Conservation (phyloP, 1,140 invertebrate species). For the Heliothis virescens region DNA sequence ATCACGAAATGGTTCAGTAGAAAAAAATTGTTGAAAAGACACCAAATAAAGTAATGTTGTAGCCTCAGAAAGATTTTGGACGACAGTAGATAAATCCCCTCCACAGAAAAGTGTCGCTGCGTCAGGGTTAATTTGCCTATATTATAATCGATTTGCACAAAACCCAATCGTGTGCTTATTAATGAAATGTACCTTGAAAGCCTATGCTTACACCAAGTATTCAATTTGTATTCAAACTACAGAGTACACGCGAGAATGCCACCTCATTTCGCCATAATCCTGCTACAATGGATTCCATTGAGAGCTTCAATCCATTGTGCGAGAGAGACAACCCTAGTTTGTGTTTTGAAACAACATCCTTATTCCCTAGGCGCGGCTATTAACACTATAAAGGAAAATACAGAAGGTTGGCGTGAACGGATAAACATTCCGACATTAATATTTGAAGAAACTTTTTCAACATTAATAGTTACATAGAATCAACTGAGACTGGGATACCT, state of each 20-base stretch:
- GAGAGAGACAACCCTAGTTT: conserved; percentile 25
- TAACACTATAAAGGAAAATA: neutral
- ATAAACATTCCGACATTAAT: neutral
- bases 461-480: no score
- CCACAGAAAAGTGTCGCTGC: no score
- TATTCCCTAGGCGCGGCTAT: conserved; percentile 34
- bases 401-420: neutral
- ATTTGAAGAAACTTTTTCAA: no score
- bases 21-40: conserved; percentile 4
- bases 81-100: no score
- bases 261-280: conserved; percentile 5
- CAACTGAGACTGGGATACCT: no score
- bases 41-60: neutral
- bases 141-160: neutral
- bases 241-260: neutral
- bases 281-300: conserved; percentile 11
- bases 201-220: neutral
- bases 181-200: no score
- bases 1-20: neutral
- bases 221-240: neutral
- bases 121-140: no score
- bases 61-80: neutral
- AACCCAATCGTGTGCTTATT: neutral
- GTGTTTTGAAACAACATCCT: conserved; percentile 26
- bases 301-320: conserved; percentile 10